Conservation (phyloP, 1,140 invertebrate species). For the Plutomurus gul region DNA sequence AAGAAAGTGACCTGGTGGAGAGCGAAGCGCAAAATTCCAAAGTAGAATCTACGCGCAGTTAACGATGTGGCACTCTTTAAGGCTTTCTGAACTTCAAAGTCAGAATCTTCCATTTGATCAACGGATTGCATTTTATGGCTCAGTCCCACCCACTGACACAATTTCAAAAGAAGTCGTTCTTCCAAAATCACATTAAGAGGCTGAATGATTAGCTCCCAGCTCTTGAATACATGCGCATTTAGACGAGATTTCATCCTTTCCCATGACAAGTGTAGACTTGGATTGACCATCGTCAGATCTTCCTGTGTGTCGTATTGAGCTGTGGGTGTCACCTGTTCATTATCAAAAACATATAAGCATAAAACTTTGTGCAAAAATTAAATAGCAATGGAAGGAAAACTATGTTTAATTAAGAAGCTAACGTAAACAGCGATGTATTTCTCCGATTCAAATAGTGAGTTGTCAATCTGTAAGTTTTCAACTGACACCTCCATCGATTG, state of each 20-base stretch:
- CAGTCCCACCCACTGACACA: conserved; percentile 69
- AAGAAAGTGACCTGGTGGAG: conserved; percentile 66
- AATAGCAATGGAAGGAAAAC: background rate
- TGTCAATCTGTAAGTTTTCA: conserved; percentile 65
- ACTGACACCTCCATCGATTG: conserved; percentile 43
- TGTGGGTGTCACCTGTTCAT: conserved; percentile 28
- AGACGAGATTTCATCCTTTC: conserved; percentile 50
- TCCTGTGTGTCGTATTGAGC: conserved; percentile 15
- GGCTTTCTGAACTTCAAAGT: conserved; percentile 72
- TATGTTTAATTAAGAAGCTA: background rate
- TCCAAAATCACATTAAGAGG: conserved; percentile 85
- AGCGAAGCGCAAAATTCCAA: conserved; percentile 80
- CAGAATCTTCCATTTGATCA: conserved; percentile 59
- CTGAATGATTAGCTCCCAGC: conserved; percentile 60
- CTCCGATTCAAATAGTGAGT: conserved; percentile 84
- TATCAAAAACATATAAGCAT: background rate
- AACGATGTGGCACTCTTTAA: conserved; percentile 78
- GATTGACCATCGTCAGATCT: background rate
- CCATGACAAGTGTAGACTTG: conserved; percentile 44
- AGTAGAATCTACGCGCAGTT: conserved; percentile 85
- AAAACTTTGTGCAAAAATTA: background rate
- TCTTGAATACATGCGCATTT: conserved; percentile 55
- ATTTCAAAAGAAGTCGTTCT: conserved; percentile 82
- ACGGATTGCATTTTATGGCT: conserved; percentile 35
- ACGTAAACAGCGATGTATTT: conserved; percentile 82